phyloP scores from a whole-genome alignment of 1,140 invertebrate genomes.

The Delia radicum region DNA sequence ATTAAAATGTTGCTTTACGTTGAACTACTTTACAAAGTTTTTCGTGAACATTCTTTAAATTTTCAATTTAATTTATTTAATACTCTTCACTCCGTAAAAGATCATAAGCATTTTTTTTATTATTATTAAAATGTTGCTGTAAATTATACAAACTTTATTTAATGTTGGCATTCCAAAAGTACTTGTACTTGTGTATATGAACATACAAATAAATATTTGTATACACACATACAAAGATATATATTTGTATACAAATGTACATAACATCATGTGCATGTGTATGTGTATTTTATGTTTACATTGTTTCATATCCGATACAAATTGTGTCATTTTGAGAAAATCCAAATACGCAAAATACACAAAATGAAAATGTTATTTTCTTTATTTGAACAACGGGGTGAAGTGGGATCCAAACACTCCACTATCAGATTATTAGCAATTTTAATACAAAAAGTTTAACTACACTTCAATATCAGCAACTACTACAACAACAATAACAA shows the following conservation, averaged over 20 bases:
- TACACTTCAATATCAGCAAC: conserved; percentile 11
- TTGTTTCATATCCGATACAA: neutral
- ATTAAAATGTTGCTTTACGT: too few relatives aligned
- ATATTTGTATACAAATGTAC: neutral
- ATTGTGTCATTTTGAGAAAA: conserved; percentile 4
- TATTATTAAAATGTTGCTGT: conserved; percentile 18
- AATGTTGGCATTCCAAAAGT: conserved; percentile 16
- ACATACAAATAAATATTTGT: too few relatives aligned
- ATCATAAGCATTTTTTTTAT: conserved; percentile 17
- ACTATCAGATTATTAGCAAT: conserved; percentile 23
- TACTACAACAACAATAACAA: neutral
- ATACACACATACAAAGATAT: neutral
- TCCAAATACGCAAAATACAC: neutral
- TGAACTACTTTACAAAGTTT: too few relatives aligned
- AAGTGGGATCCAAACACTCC: conserved; percentile 1
- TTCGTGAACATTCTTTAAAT: neutral
- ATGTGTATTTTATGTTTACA: neutral
- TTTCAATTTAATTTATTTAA: too few relatives aligned
- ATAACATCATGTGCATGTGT: neutral
- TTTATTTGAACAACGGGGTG: neutral
- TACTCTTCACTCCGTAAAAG: neutral
- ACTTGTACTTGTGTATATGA: neutral
- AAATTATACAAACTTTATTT: conserved; percentile 23
- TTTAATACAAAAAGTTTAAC: conserved; percentile 18
- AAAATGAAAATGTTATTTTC: neutral